Base-by-base conservation (phyloP, 2,113 vertebrate species). In the Amazona vittata region DNA sequence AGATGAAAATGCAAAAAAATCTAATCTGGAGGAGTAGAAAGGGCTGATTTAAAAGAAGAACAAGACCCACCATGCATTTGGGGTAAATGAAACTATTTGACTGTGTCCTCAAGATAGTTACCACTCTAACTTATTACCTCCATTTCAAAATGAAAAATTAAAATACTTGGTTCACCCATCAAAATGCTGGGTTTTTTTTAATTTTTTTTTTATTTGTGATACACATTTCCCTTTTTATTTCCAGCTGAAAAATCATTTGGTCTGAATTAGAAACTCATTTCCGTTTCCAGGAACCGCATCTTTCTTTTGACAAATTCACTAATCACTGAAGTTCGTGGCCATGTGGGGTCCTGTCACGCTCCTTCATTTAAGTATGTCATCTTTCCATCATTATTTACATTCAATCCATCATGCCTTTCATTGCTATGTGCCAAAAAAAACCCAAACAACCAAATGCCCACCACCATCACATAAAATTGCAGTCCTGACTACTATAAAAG, bases 171-270 rank as follows among this genome's bases (percentile, higher is more conserved):
- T 88, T 59, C 18, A 64, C 16, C 37, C 47, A n/a, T 67, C 31
- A 67, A 69, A 80, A 35, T 14, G 47, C 12, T 49, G 47, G 69
- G 5, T 20, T 80, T 24, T 31, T 53, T 4, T 13, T 26, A 15
- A 14, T 57, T 31, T 41, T 13, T 21, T 90, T 73, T 57, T 31
- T 21, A 13, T 24, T 88, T 73, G 24, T 46, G 20, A 76, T 83
- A 60, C 4, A 29, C 4, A 18, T 89, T 47, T 50, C 20, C 57
- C 15, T 64, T 76, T 77, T 80, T 29, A 52, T 59, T 93, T 91
- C 60, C 60, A 91, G n/a, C 50, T 93, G 93, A 93, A 91, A 81
- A 81, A 83, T 70, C 20, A 78, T 89, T 95, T 95, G 86, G 76
- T 89, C 83, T 84, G 69, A 91, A 84, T 95, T 75, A 93, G 60